These are phyloP conservation scores for Cremastobaeus sp. DNA, from an alignment of 2,888 invertebrate species.

Conservation along the genomic window DNA sequence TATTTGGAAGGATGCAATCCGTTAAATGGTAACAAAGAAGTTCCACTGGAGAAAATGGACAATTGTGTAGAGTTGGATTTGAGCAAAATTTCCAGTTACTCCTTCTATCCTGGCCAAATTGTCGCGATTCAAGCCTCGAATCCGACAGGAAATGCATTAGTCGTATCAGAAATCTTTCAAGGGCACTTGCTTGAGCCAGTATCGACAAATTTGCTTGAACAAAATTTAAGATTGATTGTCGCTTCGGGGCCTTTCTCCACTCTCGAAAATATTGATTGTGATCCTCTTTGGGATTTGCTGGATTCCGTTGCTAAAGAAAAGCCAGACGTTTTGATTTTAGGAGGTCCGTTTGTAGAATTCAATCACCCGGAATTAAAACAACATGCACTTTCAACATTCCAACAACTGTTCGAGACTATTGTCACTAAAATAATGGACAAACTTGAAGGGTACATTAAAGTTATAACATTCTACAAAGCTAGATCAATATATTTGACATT, in stretches of 20 bases:
- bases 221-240: conserved; percentile 82
- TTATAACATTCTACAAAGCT: no score
- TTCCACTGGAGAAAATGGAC: conserved; percentile 15
- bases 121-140: conserved; percentile 87
- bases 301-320: conserved; percentile 82
- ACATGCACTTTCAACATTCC: conserved; percentile 84
- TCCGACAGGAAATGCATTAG: conserved; percentile 84
- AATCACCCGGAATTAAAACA: conserved; percentile 83
- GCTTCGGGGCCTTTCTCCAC: conserved; percentile 92
- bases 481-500: no score
- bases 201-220: conserved; percentile 77
- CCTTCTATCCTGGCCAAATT: conserved; percentile 89
- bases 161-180: conserved; percentile 83
- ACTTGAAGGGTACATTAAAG: conserved; percentile 83
- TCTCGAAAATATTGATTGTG: conserved; percentile 86
- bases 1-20: conserved; percentile 38
- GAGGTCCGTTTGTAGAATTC: conserved; percentile 91
- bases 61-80: conserved; percentile 78
- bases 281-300: conserved; percentile 89
- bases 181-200: conserved; percentile 78
- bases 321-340: conserved; percentile 89
- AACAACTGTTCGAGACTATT: conserved; percentile 86
- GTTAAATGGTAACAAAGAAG: conserved; percentile 16
- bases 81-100: conserved; percentile 80
- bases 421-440: conserved; percentile 83